Conservation (phyloP, 2,113 vertebrate genomes). For the Crotalus viridis region DNA sequence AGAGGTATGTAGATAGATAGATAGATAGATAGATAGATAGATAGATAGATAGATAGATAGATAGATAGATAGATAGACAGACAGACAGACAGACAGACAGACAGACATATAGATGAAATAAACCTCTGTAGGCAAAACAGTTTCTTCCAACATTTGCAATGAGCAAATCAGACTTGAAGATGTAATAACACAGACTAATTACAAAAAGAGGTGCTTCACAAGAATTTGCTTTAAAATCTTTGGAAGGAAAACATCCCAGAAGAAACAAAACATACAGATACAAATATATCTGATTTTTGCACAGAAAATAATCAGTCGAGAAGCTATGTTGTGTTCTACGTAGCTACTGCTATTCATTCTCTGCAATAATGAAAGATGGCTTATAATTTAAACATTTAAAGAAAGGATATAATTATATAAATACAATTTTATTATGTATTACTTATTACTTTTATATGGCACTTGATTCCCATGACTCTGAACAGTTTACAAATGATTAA, state of each 20-base stretch:
- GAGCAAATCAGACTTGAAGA: background rate
- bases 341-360: slow-evolving; percentile 37
- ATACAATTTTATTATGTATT: background rate
- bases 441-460: background rate
- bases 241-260: slow-evolving; percentile 32
- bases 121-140: slow-evolving; percentile 31
- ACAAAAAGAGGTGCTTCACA: slow-evolving; percentile 28
- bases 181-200: slow-evolving; percentile 19
- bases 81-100: too few relatives aligned
- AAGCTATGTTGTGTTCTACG: slow-evolving; percentile 46
- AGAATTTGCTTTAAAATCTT: slow-evolving; percentile 14
- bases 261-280: background rate
- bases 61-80: too few relatives aligned
- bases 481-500: background rate
- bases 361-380: background rate
- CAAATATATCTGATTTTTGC: slow-evolving; percentile 31
- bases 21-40: too few relatives aligned
- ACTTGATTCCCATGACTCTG: background rate
- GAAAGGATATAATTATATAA: background rate
- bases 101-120: background rate
- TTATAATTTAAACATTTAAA: background rate
- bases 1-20: slow-evolving; percentile 46
- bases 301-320: slow-evolving; percentile 39
- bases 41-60: too few relatives aligned
- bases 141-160: slow-evolving; percentile 25